Evolutionary conservation across 2,888 invertebrate species (phyloP), one percentile per base, ranked within the genome.

Genomic region (Volucella bombylans): DNA sequence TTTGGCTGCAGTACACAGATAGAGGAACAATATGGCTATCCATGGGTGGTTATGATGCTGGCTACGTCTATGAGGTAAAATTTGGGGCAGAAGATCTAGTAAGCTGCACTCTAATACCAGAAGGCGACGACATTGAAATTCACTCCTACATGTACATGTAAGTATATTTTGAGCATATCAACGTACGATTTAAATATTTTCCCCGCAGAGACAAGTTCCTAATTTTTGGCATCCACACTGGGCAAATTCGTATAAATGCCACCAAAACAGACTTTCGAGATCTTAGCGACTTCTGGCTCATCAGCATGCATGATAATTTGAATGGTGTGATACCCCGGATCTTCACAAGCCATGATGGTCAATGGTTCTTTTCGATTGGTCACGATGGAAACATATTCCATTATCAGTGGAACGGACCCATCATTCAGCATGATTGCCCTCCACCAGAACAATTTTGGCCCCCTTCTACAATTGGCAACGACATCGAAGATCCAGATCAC

Each of bases 341-440:
- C 71, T 93, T 94, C 76, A 93, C 95, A 82, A 95, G 94, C 88
- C 92, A 91, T 69, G 94, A 96, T 90, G 88, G 90, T 0, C 88
- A 90, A 38, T 90, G 89, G 82, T 86, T 96, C 8, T 94, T 94
- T 74, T 93, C 95, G 0, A 93, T 95, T 87, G 97, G 96, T 0
- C 89, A 93, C 15, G 96, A 96, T 90, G 96, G 96, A 4, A 96
- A 96, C 89, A 93, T 97, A 65, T 97, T 97, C 89, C 93, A 95
- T 0, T 96, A 94, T 88, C 88, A 90, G 1, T 94, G 95, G 88
- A 92, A 93, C 83, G 89, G 90, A 0, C 89, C 89, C 0, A 78
- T 72, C 54, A 39, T 87, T 0, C 41, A 38, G 0, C 68, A 59
- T 1, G 72, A 64, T 39, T n/a, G 50, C 0, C 39, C 65, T 0